Conservation (phyloP, 2,113 vertebrate species). For the Heliornis fulica region DNA sequence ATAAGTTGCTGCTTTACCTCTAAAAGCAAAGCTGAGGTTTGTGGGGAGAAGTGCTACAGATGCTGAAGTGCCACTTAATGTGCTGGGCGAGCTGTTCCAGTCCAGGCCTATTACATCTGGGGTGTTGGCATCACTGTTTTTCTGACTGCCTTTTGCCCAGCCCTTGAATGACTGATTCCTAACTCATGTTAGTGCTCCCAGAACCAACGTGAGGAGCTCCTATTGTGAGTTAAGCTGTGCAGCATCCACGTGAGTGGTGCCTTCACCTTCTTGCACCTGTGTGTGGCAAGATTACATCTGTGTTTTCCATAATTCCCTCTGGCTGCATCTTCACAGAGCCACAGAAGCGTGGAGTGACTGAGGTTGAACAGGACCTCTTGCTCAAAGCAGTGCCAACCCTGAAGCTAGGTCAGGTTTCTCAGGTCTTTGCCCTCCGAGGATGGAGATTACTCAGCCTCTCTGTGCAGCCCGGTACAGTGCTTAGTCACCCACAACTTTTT, state of each 20-base stretch:
- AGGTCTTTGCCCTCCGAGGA: not conserved
- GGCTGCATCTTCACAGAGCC: not conserved
- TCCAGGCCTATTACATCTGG: not conserved
- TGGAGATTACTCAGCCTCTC: not conserved
- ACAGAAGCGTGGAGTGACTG: not conserved
- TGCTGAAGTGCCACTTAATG: not conserved
- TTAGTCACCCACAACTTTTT: not conserved
- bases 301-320: not conserved
- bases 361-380: not conserved
- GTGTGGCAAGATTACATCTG: not conserved
- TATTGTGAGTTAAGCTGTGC: not conserved
- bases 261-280: not conserved
- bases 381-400: not conserved
- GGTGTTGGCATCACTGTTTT: not conserved
- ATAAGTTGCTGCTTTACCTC: not conserved
- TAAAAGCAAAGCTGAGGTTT: not conserved
- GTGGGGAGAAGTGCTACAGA: not conserved
- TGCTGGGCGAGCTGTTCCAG: not conserved
- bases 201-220: not conserved
- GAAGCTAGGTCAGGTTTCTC: not conserved
- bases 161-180: not conserved
- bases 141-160: not conserved
- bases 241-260: fast-evolving
- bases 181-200: not conserved
- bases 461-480: not conserved